Evolutionary conservation across 2,113 vertebrate species (phyloP), one percentile per base, ranked within the genome.

Genomic region (Sphyrna mokarran): DNA sequence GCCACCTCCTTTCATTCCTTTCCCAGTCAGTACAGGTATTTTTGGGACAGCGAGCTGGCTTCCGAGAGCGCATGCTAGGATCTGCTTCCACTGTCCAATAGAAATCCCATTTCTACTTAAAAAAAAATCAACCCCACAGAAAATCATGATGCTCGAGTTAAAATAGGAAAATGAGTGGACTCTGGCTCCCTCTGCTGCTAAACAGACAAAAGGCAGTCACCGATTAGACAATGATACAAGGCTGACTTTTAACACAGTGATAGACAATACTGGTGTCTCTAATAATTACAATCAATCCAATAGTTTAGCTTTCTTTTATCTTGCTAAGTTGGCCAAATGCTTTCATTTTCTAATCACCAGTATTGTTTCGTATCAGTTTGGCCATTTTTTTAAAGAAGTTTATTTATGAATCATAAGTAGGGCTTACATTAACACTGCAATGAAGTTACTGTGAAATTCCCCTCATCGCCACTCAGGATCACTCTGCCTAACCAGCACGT

Each of bases 111-210:
- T 83, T 20, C 37, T 58, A 6, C 33, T 37, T 10, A 33, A 58
- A 66, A 93, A 54, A 61, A 58, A 93, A 37, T 33, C 48, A 58
- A 23, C 61, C 29, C 20, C 33, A 89, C 13, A 18, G 89, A 66
- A 66, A 83, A 16, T 11, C 26, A 43, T 40, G 20, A 18, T 22
- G 80, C 20, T 40, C 16, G 6, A 40, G 37, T 37, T 20, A 43
- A 40, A 54, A 83, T 22, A 6, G 16, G 89, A 68, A 37, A 93
- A 93, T 66, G 33, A 66, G 33, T 93, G 89, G 89, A 66, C 61
- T 93, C 61, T 93, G n/a, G 29, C 89, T 66, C 89, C 89, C 58
- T 68, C 89, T 66, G 61, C 89, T 93, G 89, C 37, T 66, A n/a
- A 1, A 66, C 16, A 22, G 7, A 76, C 29, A 76, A 76, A 76